Evolutionary conservation across 2,113 vertebrate genomes (phyloP).

Genomic region (Todiramphus chloris): DNA sequence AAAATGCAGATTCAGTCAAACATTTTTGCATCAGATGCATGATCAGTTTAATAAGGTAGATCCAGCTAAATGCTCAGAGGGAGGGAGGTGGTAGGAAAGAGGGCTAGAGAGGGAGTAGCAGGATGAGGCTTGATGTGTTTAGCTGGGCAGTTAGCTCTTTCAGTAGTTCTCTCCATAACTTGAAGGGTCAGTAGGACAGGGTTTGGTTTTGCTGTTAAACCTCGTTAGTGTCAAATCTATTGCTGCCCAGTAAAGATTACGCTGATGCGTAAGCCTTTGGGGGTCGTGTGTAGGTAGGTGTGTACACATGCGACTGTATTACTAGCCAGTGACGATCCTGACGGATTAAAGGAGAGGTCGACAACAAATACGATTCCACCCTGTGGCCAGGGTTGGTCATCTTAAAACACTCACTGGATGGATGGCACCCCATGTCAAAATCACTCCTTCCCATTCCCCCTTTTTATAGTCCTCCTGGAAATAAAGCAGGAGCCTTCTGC

Average conservation of each 20-base stretch:
- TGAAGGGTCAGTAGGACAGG: neutral
- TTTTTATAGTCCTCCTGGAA: neutral
- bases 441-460: neutral
- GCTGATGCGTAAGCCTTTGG: neutral
- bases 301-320: neutral
- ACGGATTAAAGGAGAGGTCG: neutral
- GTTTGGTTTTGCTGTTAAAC: slow-evolving; percentile 9
- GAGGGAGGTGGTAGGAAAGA: neutral
- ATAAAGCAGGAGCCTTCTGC: neutral
- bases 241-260: slow-evolving; percentile 1
- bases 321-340: neutral
- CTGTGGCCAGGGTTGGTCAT: neutral
- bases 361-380: neutral
- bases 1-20: slow-evolving; percentile 35
- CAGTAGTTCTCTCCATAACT: neutral
- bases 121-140: neutral
- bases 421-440: neutral
- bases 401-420: neutral
- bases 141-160: neutral
- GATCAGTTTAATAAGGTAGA: slow-evolving; percentile 20
- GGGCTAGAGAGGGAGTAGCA: neutral
- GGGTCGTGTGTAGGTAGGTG: neutral
- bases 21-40: slow-evolving; percentile 8
- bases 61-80: neutral
- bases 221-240: slow-evolving; percentile 1